Conservation (phyloP, 1,140 invertebrate genomes). For the Psilanteris sp. region DNA sequence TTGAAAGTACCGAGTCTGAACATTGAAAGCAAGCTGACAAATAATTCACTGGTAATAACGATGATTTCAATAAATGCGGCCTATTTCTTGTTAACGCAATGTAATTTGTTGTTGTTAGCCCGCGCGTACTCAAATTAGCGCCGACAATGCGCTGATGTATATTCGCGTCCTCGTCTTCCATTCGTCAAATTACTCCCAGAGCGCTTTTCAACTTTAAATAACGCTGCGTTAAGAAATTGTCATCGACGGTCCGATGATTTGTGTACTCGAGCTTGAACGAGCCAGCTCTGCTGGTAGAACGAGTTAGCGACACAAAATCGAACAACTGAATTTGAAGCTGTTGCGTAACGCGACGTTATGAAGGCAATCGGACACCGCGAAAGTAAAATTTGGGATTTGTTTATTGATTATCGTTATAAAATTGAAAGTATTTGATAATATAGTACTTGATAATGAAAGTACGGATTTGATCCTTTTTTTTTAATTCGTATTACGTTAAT, state of each 20-base stretch:
- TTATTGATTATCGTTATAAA: too few relatives aligned
- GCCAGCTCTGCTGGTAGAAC: too few relatives aligned
- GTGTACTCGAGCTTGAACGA: conserved; percentile 19
- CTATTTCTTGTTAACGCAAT: conserved; percentile 34
- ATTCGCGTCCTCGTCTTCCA: too few relatives aligned
- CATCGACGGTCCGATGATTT: conserved; percentile 38
- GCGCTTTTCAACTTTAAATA: not conserved
- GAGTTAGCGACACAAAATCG: too few relatives aligned
- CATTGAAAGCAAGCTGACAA: conserved; percentile 59
- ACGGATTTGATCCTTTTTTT: too few relatives aligned
- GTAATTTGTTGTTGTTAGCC: conserved; percentile 33
- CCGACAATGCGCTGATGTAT: not conserved
- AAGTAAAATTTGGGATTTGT: too few relatives aligned
- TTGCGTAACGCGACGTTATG: too few relatives aligned
- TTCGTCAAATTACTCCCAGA: conserved; percentile 18
- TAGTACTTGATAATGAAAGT: too few relatives aligned
- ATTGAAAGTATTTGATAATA: too few relatives aligned
- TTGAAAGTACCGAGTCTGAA: conserved; percentile 57
- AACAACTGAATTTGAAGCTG: too few relatives aligned
- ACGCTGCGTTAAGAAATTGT: conserved; percentile 22
- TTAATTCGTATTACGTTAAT: too few relatives aligned
- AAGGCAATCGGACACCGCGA: too few relatives aligned
- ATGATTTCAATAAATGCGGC: conserved; percentile 47
- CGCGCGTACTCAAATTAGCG: conserved; percentile 25
- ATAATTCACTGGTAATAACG: conserved; percentile 47